These are phyloP conservation scores for Hippocampus mohnikei DNA, from an alignment of 2,113 vertebrate genomes.

Conservation along the genomic window DNA sequence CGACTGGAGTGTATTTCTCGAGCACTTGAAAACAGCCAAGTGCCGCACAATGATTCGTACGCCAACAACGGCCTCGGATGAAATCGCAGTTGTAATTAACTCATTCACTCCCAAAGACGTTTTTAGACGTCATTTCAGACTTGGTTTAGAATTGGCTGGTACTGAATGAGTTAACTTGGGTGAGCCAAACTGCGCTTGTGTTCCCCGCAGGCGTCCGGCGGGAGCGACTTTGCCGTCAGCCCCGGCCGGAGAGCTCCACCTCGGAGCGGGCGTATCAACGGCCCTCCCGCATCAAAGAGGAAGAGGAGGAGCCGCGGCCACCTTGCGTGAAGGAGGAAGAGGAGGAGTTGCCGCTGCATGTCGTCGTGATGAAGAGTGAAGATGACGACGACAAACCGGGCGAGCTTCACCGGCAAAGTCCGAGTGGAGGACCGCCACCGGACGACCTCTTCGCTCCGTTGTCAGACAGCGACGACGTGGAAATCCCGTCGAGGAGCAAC, in stretches of 20 bases:
- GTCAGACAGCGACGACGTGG: too few species aligned
- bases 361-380: neutral
- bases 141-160: too few species aligned
- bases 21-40: too few species aligned
- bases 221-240: neutral
- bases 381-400: neutral
- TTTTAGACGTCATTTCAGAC: too few species aligned
- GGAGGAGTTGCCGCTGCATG: neutral
- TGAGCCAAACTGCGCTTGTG: too few species aligned
- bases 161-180: too few species aligned
- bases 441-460: too few species aligned
- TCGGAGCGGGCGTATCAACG: neutral
- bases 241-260: neutral
- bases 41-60: too few species aligned
- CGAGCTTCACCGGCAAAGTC: neutral
- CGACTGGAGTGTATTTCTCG: neutral
- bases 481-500: too few species aligned
- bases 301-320: neutral
- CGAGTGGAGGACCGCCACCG: neutral
- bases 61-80: too few species aligned
- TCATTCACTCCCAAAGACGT: too few species aligned
- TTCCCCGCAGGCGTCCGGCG: neutral
- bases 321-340: neutral
- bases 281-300: neutral
- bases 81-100: too few species aligned